phyloP scores from a whole-genome alignment of 2,113 vertebrate genomes.

The Hydrochoerus hydrochaeris region DNA sequence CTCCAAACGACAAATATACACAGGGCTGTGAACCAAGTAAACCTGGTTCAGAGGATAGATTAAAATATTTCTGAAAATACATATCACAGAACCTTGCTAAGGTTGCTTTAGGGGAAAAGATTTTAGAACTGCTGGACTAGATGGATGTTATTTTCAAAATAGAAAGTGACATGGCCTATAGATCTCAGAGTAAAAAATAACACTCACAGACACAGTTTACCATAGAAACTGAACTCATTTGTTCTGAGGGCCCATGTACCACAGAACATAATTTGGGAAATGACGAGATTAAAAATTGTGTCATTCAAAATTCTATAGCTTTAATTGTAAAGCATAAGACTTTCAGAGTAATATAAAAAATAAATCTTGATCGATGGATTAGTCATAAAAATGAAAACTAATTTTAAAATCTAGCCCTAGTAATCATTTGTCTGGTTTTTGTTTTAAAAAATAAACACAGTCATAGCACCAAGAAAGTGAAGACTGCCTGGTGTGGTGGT shows the following conservation, averaged over 20 bases:
- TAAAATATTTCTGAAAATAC: not conserved
- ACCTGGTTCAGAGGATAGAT: not conserved
- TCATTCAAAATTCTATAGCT: not conserved
- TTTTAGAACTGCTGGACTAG: not conserved
- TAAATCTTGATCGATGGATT: not conserved
- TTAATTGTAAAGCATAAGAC: not conserved
- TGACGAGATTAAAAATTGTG: not conserved
- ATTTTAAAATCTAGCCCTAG: not conserved
- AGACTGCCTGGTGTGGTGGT: not conserved
- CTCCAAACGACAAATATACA: not conserved
- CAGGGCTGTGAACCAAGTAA: not conserved
- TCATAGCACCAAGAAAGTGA: not conserved
- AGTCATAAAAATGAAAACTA: not conserved
- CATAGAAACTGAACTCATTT: not conserved
- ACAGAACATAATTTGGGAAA: not conserved
- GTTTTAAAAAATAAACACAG: not conserved
- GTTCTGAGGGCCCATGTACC: not conserved
- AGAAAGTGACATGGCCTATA: not conserved
- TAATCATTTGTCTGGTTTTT: not conserved
- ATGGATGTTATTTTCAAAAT: not conserved
- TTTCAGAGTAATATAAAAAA: constrained; percentile 29
- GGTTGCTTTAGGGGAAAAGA: not conserved
- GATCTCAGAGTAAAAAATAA: not conserved
- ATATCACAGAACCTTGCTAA: not conserved
- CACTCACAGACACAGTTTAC: not conserved